Base-by-base conservation (phyloP, 2,113 vertebrate species). In the Ondatra zibethicus region DNA sequence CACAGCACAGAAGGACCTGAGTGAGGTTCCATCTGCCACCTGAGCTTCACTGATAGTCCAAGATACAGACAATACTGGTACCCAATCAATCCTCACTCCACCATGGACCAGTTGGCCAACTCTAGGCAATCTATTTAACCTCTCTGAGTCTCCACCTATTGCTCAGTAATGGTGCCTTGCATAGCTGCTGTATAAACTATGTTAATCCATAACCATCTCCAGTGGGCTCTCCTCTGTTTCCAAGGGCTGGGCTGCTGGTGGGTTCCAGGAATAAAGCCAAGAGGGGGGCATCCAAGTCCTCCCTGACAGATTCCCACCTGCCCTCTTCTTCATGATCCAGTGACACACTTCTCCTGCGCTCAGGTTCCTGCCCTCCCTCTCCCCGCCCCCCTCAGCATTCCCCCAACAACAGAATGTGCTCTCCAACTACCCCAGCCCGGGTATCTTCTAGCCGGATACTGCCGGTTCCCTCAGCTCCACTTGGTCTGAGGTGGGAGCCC, bases 51-150 rank as follows among this genome's bases (percentile, higher is more conserved):
- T 12, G 86, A 61, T 27, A 63, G 94, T 25, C 78, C 39, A 58
- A 76, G 55, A 70, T 36, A 33, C 68, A 55, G 66, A 29, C 61
- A 92, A 92, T 45, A 89, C 1, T 27, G 8, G 23, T 80, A 33
- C 91, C 92, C 91, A 88, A 66, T 95, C 91, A 88, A 72, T 93
- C 61, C 13, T 72, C 85, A 12, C 75, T 76, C 94, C 92, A 89
- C 75, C n/a, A 89, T 8, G 33, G 52, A 76, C 39, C 27, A 65
- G 89, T 42, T 70, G 87, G 52, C 45, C 61, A 85, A 89, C 8
- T 78, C 58, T 84, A 50, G 13, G 50, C 58, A 84, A 93, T 65
- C n/a, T 70, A 63, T 65, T 47, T 88, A 39, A 78, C 90, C 65
- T 91, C 81, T 92, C 63, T 50, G 92, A 55, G 66, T 81, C 42